Evolutionary conservation across 2,113 vertebrate species (phyloP), one percentile per base, ranked within the genome.

Genomic region (Pterocles gutturalis): DNA sequence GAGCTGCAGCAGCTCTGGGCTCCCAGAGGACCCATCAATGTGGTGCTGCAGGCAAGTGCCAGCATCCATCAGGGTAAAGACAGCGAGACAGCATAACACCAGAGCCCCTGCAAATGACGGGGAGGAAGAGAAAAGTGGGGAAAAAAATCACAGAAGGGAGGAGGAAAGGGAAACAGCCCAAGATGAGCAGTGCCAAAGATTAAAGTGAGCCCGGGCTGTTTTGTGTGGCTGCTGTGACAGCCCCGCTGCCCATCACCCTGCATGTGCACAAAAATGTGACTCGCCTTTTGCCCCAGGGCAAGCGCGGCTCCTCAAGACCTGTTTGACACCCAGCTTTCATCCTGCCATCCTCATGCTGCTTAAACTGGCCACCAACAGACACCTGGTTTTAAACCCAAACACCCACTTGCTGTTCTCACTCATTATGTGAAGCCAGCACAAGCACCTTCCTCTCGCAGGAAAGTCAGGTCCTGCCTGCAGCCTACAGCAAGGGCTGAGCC

Each of bases 211-310:
- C 22, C 0, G 0, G 26, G 60, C 38, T 51, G 20, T 26, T 90
- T 61, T n/a, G 10, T 28, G 49, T 36, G 19, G 83, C n/a, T 71
- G 65, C 79, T 66, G 34, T 2, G 17, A 67, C 29, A 45, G 57
- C 28, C 45, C 53, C 65, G 49, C 53, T 73, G 51, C 61, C 48
- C 62, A 51, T 34, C 24, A 10, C 22, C 46, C 53, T 14, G 3
- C 1, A 0, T 3, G 34, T n/a, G 25, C 45, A 34, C 43, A 41
- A 11, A 81, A 66, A 62, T 13, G 7, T 11, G 19, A 64, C 45
- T 85, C 0, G 4, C 15, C 18, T 80, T 81, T 55, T 0, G 0
- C 46, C 19, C 24, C 25, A 25, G 45, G n/a, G 53, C 33, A 85
- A 93, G 38, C 7, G 33, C 34, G 38, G 38, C 3, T 87, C 64